Evolutionary conservation across 2,888 invertebrate species (phyloP).

Genomic region (Drosophila parthenogenetica): DNA sequence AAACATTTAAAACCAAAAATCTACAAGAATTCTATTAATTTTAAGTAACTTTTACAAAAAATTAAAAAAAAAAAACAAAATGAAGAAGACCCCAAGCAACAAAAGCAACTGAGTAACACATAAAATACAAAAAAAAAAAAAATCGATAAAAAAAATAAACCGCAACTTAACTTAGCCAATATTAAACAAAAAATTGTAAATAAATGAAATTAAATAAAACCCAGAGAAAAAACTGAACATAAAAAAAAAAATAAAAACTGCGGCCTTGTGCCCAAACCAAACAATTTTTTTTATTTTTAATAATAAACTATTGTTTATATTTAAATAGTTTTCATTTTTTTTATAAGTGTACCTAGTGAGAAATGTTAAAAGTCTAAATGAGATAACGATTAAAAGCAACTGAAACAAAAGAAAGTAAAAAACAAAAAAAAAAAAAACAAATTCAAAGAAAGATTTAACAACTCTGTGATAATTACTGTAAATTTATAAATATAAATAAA

Average conservation of each 20-base stretch:
- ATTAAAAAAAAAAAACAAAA: slow-evolving; percentile 50
- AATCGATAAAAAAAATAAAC: slow-evolving; percentile 34
- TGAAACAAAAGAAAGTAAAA: slow-evolving; percentile 73
- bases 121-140: slow-evolving; percentile 52
- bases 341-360: slow-evolving; percentile 84
- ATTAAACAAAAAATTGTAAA: slow-evolving; percentile 56
- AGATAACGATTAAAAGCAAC: slow-evolving; percentile 77
- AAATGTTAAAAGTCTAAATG: slow-evolving; percentile 83
- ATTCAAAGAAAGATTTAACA: slow-evolving; percentile 85
- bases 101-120: slow-evolving; percentile 60
- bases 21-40: slow-evolving; percentile 79
- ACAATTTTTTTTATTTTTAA: slow-evolving; percentile 67
- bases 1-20: slow-evolving; percentile 81
- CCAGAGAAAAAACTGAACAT: slow-evolving; percentile 26
- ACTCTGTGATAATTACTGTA: slow-evolving; percentile 85
- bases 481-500: slow-evolving; percentile 84
- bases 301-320: slow-evolving; percentile 68
- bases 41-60: slow-evolving; percentile 80
- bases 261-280: slow-evolving; percentile 69
- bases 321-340: slow-evolving; percentile 77
- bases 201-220: slow-evolving; percentile 50
- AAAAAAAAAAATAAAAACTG: slow-evolving; percentile 55
- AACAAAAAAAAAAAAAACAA: slow-evolving; percentile 78
- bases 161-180: slow-evolving; percentile 75
- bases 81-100: slow-evolving; percentile 62